Percentiles rank a stretch among this genome's conserved stretches.
phyloP scores from a whole-genome alignment of 2,797 vertebrate genomes.

The Danio aesculapii region DNA sequence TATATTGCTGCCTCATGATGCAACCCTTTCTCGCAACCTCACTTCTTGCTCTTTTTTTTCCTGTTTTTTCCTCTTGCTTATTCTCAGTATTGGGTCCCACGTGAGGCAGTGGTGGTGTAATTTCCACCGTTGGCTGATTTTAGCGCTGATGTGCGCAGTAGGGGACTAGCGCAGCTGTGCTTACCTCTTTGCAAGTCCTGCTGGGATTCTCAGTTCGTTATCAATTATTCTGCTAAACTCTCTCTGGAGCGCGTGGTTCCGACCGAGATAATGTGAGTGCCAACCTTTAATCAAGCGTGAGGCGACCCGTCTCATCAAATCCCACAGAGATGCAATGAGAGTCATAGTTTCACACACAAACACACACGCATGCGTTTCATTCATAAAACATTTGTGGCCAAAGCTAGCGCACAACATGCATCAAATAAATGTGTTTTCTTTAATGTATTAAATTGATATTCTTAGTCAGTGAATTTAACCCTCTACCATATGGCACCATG shows the following conservation, averaged over 20 bases:
- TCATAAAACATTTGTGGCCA: conserved; percentile 6
- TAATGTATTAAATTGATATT: neutral
- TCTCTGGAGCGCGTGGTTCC: conserved; percentile 62
- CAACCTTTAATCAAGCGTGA: conserved; percentile 64
- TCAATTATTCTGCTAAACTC: conserved; percentile 59
- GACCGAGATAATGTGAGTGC: conserved; percentile 64
- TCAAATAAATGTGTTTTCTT: neutral
- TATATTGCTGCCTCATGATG: conserved; percentile 18
- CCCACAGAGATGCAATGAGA: conserved; percentile 31
- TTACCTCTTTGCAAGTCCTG: conserved; percentile 22
- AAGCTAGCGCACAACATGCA: neutral
- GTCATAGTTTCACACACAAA: conserved; percentile 14
- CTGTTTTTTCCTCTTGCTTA: neutral
- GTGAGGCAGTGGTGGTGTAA: conserved; percentile 48
- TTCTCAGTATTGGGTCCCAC: conserved; percentile 44
- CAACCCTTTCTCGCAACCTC: conserved; percentile 24
- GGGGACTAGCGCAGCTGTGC: conserved; percentile 46
- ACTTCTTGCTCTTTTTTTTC: neutral
- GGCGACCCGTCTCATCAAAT: conserved; percentile 47
- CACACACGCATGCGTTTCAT: conserved; percentile 3
- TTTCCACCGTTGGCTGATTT: conserved; percentile 52
- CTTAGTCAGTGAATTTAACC: neutral
- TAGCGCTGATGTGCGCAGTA: conserved; percentile 35
- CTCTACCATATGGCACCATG: too few species aligned
- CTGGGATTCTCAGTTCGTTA: conserved; percentile 49